phyloP scores from a whole-genome alignment of 2,888 invertebrate species.

The Morpho deidamia region DNA sequence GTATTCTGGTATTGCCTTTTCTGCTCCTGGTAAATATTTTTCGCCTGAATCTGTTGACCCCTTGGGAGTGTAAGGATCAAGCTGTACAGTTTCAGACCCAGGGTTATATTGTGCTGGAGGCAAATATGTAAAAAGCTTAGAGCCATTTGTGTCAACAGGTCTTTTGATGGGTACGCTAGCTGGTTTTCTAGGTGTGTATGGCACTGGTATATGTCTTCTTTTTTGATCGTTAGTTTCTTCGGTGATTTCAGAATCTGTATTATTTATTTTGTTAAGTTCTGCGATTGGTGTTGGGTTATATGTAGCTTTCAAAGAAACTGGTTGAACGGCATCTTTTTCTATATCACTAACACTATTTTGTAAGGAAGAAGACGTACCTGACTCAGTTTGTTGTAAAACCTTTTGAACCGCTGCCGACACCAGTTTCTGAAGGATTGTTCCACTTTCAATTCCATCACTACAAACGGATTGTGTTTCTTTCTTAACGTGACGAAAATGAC shows the following conservation, averaged over 20 bases:
- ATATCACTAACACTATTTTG: conserved; percentile 20
- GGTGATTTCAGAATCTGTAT: conserved; percentile 41
- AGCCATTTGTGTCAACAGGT: conserved; percentile 52
- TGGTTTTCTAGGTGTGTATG: conserved; percentile 72
- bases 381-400: conserved; percentile 74
- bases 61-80: conserved; percentile 63
- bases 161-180: conserved; percentile 53
- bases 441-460: conserved; percentile 64
- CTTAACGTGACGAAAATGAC: conserved; percentile 92
- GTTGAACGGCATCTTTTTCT: conserved; percentile 32
- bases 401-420: conserved; percentile 81
- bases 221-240: conserved; percentile 55
- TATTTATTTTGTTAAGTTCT: conserved; percentile 73
- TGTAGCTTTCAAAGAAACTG: conserved; percentile 54
- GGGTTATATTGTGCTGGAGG: conserved; percentile 64
- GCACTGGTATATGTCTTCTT: conserved; percentile 70
- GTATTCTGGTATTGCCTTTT: conserved; percentile 56
- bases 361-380: conserved; percentile 33
- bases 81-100: conserved; percentile 49
- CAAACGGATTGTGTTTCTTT: conserved; percentile 77
- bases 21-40: conserved; percentile 62
- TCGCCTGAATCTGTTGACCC: conserved; percentile 54
- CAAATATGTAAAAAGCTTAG: conserved; percentile 61
- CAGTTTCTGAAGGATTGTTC: conserved; percentile 75
- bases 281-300: conserved; percentile 84